Evolutionary conservation across 2,797 vertebrate genomes (phyloP).

Genomic region (Acipenser oxyrinchus): DNA sequence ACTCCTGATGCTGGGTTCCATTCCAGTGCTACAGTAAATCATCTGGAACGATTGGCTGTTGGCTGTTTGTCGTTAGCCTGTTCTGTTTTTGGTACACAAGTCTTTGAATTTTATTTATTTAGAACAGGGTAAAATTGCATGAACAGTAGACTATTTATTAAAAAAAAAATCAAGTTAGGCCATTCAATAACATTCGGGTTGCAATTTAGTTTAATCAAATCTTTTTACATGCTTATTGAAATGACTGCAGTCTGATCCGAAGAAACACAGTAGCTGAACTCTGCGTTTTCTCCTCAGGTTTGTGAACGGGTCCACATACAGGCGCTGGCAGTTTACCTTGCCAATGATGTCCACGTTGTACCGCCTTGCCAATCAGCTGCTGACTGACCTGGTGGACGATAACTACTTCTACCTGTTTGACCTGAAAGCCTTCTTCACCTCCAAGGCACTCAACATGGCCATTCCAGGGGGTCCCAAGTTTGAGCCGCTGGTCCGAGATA

Average conservation of each 20-base stretch:
- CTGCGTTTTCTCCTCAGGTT: constrained; percentile 53
- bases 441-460: constrained; percentile 97
- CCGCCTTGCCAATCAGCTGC: constrained; percentile 91
- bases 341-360: constrained; percentile 99
- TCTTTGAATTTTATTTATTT: too few species aligned
- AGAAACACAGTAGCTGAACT: too few species aligned
- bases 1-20: background rate
- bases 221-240: too few species aligned
- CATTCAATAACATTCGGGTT: too few species aligned
- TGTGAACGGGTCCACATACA: constrained; percentile 94
- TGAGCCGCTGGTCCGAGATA: constrained; percentile 92
- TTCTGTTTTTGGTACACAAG: background rate
- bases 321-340: constrained; percentile 96
- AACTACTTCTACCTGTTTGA: constrained; percentile 99
- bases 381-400: constrained; percentile 92
- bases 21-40: background rate
- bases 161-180: background rate
- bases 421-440: constrained; percentile 96
- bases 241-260: too few species aligned
- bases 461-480: constrained; percentile 98
- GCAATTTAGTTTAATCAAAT: too few species aligned
- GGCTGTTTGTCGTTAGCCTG: background rate
- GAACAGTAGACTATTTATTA: background rate
- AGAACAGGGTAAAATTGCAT: too few species aligned
- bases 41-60: background rate